Percentiles rank a stretch among this genome's conserved stretches.
These are phyloP conservation scores for Temnothorax curvispinosus DNA, from an alignment of 1,140 invertebrate genomes.

Conservation along the genomic window DNA sequence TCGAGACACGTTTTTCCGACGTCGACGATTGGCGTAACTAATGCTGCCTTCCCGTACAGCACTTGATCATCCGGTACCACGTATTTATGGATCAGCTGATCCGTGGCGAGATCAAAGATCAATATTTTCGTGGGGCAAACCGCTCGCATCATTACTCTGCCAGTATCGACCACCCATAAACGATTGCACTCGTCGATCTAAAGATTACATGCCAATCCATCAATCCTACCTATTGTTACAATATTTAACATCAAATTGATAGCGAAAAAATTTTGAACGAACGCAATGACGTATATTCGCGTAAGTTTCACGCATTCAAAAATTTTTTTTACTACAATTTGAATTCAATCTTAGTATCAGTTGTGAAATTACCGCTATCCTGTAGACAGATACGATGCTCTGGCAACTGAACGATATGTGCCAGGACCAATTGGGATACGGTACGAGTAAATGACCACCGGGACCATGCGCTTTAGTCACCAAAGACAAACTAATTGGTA, in stretches of 20 bases:
- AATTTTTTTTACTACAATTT: conserved; percentile 1
- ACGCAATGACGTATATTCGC: not conserved
- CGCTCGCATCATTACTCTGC: conserved; percentile 82
- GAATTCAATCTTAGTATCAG: not conserved
- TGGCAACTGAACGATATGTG: conserved; percentile 78
- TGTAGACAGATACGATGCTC: conserved; percentile 83
- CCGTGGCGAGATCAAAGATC: conserved; percentile 86
- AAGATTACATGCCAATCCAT: conserved; percentile 58
- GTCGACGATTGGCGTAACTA: conserved; percentile 83
- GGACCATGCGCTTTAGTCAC: conserved; percentile 75
- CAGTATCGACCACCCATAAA: conserved; percentile 87
- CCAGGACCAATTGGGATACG: conserved; percentile 84
- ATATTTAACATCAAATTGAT: not conserved
- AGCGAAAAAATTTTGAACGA: not conserved
- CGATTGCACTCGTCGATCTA: conserved; percentile 88
- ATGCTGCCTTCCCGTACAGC: conserved; percentile 77
- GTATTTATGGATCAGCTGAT: conserved; percentile 86
- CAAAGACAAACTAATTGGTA: conserved; percentile 83
- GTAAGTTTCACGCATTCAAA: not conserved
- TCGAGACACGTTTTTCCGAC: conserved; percentile 82
- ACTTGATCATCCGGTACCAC: conserved; percentile 80
- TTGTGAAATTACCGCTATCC: conserved; percentile 81
- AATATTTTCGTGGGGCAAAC: conserved; percentile 86
- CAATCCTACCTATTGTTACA: not conserved
- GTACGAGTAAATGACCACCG: conserved; percentile 81